Evolutionary conservation across 2,888 invertebrate species (phyloP), one percentile per base, ranked within the genome.

Genomic region (Ormyrus rosae): DNA sequence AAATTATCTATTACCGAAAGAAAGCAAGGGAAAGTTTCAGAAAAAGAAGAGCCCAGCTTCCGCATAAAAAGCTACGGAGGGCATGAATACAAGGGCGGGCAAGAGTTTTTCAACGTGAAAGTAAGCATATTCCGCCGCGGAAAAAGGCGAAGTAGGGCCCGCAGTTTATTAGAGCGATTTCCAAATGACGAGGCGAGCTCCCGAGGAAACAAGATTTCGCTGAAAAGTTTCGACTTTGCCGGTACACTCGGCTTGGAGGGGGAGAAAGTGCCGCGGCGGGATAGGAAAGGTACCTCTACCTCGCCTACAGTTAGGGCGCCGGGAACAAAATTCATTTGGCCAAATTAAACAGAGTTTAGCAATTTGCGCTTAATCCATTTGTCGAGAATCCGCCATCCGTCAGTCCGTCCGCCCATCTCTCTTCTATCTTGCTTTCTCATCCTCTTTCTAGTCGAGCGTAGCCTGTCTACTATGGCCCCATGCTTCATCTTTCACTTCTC

Each of bases 341-440:
- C 88, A 88, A 88, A 88, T 88, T 88, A 88, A 88, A 88, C 87
- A 88, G 88, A 88, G 88, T 88, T 88, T 88, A 88, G 88, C 88
- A 88, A 88, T 88, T 88, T 88, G 84, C 85, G 86, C 88, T 88
- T 88, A 88, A 88, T 88, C 87, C 88, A 87, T 88, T 88, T 88
- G 87, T 88, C 88, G 87, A 84, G 85, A 85, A 86, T 86, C 85
- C 85, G 80, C 83, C 85, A 85, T 85, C 85, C 86, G 85, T 85
- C 85, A 81, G 82, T 80, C 77, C 80, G 80, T 81, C 69, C 69
- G 64, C 61, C 81, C 65, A 58, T 79, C 81, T 80, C 82, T 83
- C 74, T 81, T 74, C 34, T 34, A 34, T 83, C 63, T 50, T 80
- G 72, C 77, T 73, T 34, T 60, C 58, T 68, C 50, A 53, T 58